Conservation (phyloP, 1,140 invertebrate genomes). For the Dendrolimus kikuchii region DNA sequence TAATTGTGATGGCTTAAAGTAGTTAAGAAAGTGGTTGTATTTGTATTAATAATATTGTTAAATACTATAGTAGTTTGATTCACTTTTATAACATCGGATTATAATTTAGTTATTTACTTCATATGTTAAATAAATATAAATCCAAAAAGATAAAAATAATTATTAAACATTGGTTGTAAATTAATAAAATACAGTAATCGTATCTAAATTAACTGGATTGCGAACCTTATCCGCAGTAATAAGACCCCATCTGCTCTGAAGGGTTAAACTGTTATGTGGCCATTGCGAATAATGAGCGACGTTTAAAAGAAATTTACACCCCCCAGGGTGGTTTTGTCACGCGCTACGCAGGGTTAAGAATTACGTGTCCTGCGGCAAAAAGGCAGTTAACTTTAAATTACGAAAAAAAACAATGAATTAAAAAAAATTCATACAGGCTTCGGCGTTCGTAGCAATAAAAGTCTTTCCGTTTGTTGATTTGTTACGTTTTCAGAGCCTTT, state of each 20-base stretch:
- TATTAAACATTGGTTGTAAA: too few relatives aligned
- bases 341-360: constrained; percentile 37
- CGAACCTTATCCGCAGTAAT: constrained; percentile 20
- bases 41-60: too few relatives aligned
- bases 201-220: neutral
- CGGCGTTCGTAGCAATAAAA: neutral
- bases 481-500: neutral
- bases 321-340: constrained; percentile 51
- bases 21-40: too few relatives aligned
- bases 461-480: too few relatives aligned
- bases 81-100: too few relatives aligned
- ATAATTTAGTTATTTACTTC: too few relatives aligned
- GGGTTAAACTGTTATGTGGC: constrained; percentile 62
- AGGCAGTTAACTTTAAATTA: neutral
- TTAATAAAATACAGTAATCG: too few relatives aligned
- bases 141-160: too few relatives aligned
- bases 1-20: too few relatives aligned
- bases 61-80: too few relatives aligned
- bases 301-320: constrained; percentile 64
- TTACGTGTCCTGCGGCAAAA: constrained; percentile 5
- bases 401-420: too few relatives aligned
- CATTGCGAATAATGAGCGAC: constrained; percentile 63
- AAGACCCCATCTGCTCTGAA: constrained; percentile 59
- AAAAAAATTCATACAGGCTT: neutral
- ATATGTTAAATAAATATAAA: too few relatives aligned